Conservation (phyloP, 2,888 invertebrate species). For the Drepanosiphum platanoidis region DNA sequence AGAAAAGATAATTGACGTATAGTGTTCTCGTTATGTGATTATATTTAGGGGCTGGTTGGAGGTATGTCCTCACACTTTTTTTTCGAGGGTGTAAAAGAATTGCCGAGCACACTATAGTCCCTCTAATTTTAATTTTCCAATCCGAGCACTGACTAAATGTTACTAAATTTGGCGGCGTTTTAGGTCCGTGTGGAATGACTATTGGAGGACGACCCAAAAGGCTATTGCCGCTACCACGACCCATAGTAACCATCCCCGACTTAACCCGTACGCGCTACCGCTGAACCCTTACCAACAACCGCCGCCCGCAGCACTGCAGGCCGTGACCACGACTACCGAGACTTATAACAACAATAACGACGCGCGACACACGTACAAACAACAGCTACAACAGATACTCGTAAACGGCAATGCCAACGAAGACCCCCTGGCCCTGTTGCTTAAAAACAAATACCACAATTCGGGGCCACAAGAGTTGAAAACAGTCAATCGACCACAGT, state of each 20-base stretch:
- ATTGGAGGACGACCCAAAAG: constrained; percentile 64
- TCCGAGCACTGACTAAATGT: constrained; percentile 22
- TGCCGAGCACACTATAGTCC: too few species aligned
- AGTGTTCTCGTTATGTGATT: too few species aligned
- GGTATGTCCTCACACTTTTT: too few species aligned
- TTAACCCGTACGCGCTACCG: not conserved
- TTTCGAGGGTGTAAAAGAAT: too few species aligned
- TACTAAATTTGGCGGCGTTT: constrained; percentile 52
- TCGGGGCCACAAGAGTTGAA: constrained; percentile 55
- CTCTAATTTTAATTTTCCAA: too few species aligned
- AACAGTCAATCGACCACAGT: constrained; percentile 30
- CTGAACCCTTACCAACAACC: constrained; percentile 60
- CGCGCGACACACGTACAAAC: constrained; percentile 35
- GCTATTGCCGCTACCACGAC: constrained; percentile 26
- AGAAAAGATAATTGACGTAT: too few species aligned
- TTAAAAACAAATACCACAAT: constrained; percentile 54
- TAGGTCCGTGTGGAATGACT: constrained; percentile 65
- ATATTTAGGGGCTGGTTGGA: too few species aligned
- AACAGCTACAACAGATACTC: constrained; percentile 1
- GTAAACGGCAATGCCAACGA: constrained; percentile 53
- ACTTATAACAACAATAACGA: not conserved
- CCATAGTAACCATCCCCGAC: constrained; percentile 25
- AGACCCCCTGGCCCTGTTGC: constrained; percentile 35
- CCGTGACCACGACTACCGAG: constrained; percentile 37
- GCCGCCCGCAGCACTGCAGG: constrained; percentile 2